phyloP scores from a whole-genome alignment of 2,113 vertebrate genomes.

The Chionis minor region DNA sequence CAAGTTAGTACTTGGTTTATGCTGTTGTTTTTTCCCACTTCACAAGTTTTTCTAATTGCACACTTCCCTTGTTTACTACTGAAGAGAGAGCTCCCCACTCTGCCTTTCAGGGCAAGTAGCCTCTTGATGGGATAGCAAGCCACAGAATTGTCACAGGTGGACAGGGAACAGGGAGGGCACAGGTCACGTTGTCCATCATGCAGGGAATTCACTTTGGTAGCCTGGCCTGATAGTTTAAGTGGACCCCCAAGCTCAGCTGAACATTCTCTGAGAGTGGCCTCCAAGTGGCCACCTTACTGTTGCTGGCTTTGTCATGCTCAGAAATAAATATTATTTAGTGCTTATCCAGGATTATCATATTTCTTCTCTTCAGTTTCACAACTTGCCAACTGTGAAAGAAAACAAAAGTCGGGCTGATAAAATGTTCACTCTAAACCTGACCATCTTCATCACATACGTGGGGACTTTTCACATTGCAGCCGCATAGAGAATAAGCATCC shows the following conservation, averaged over 20 bases:
- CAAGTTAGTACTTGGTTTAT: neutral
- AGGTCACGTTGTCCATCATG: rapidly evolving
- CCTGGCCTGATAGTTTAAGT: neutral
- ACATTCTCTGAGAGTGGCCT: neutral
- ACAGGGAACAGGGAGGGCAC: neutral
- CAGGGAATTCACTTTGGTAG: neutral
- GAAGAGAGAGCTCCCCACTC: neutral
- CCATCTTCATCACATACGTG: neutral
- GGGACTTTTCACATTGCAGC: neutral
- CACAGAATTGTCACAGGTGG: neutral
- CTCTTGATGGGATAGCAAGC: neutral
- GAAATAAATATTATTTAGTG: neutral
- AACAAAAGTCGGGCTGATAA: neutral
- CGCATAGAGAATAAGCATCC: neutral
- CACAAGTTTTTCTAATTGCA: neutral
- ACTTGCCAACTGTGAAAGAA: neutral
- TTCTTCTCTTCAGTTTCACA: neutral
- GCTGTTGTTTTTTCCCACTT: neutral
- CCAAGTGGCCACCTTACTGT: neutral
- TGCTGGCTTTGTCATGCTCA: rapidly evolving
- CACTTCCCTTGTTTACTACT: neutral
- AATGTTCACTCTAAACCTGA: neutral
- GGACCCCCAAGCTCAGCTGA: neutral
- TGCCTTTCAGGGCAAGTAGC: neutral
- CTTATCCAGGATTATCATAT: rapidly evolving